Conservation (phyloP, 2,113 vertebrate species). For the Pelmatolapia mariae region DNA sequence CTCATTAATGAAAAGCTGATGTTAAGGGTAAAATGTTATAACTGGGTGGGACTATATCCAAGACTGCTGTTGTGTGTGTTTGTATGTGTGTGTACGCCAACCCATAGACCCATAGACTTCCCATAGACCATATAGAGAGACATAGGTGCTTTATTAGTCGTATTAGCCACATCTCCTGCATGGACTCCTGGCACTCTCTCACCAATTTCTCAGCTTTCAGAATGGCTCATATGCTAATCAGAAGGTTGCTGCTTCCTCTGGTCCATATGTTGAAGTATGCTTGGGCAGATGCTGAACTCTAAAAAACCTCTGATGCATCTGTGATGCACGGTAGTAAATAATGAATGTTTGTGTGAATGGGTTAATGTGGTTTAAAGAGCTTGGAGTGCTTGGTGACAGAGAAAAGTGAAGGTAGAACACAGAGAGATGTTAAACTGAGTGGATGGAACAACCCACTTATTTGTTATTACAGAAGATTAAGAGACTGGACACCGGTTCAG, state of each 20-base stretch:
- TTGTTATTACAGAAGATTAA: background rate
- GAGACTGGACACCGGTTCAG: background rate
- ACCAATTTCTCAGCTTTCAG: background rate
- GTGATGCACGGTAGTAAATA: background rate
- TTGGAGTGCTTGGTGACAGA: background rate
- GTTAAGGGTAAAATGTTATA: background rate
- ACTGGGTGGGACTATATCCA: background rate
- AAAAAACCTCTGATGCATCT: background rate
- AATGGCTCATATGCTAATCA: background rate
- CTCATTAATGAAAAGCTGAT: constrained; percentile 12
- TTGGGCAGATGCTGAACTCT: background rate
- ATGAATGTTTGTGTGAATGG: background rate
- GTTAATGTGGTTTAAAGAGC: background rate
- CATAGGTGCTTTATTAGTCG: background rate
- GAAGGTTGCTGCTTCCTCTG: background rate
- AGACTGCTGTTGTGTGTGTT: background rate
- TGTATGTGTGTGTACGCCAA: background rate
- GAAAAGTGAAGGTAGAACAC: background rate
- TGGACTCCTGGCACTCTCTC: background rate
- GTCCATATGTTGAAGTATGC: background rate
- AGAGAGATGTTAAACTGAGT: background rate
- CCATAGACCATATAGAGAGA: background rate
- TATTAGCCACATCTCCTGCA: background rate
- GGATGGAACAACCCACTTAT: background rate
- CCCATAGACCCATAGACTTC: background rate